Base-by-base conservation (phyloP, 2,797 vertebrate species). In the Sciurus carolinensis region DNA sequence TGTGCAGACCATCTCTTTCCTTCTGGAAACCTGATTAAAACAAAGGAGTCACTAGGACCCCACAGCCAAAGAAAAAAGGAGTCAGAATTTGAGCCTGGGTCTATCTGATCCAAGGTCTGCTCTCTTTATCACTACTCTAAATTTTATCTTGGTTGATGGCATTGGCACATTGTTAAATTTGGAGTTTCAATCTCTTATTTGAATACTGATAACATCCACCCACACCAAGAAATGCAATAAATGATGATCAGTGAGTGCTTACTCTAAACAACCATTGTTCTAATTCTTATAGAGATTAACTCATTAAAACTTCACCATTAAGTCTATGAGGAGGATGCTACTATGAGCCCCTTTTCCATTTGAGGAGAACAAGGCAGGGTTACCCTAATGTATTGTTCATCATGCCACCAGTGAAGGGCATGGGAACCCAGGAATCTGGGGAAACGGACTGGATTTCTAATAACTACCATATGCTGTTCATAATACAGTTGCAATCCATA, bases 401-500 rank as follows among this genome's bases (percentile, higher is more conserved):
- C 7, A 67, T 39, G 42, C 5, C 11, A 4, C 36, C 39, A 71
- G 44, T 36, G 33, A 87, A 81, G 24, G 3, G 10, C 12, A n/a
- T 44, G 24, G 36, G n/a, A 91, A 57, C 59, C 13, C 24, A 77
- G 36, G 12, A 5, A 69, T 26, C 11, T 76, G 33, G 18, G 7
- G 44, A 73, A 90, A 87, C 17, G 59, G 28, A 28, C 15, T 39
- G 5, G 72, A 77, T 77, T 89, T 69, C 50, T 67, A 69, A 89
- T 17, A 30, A 17, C 3, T 52, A 3, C 17, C 5, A 14, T 12
- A 9, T 44, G 50, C 7, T 6, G 1, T 1, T 76, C 14, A 39
- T 14, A 81, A 30, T 24, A 54, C 42, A 64, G 12, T 67, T 5
- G 7, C 18, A 42, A 57, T 36, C 5, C 0, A 4, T 2, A 75